phyloP scores from a whole-genome alignment of 2,113 vertebrate species.

The Himantopus leucocephalus region DNA sequence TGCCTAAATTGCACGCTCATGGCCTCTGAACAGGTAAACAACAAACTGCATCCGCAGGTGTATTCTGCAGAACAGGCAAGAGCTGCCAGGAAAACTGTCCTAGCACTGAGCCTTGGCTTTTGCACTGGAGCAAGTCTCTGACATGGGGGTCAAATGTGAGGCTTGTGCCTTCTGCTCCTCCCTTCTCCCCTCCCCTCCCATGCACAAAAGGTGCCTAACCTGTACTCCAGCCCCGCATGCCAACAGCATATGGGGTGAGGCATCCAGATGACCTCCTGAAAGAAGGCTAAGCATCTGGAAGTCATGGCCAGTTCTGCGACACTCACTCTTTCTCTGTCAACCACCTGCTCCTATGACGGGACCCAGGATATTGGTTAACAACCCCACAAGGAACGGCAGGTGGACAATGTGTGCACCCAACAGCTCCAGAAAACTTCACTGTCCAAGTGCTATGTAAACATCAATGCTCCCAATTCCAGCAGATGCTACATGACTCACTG shows the following conservation, averaged over 20 bases:
- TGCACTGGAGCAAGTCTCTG: neutral
- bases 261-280: neutral
- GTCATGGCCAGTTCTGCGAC: rapidly evolving
- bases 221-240: neutral
- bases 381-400: rapidly evolving
- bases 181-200: neutral
- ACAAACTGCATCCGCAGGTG: neutral
- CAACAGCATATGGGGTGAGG: neutral
- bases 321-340: neutral
- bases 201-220: neutral
- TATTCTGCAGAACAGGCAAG: neutral
- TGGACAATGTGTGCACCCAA: neutral
- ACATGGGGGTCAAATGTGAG: neutral
- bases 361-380: neutral
- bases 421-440: neutral
- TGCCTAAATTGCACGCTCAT: neutral
- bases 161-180: neutral
- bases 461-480: neutral
- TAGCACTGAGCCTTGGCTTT: neutral
- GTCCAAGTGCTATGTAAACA: neutral
- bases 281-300: neutral
- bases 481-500: neutral
- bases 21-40: neutral
- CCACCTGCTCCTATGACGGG: neutral
- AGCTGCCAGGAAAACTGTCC: neutral